Evolutionary conservation across 2,888 invertebrate species (phyloP).

Genomic region (Melinaea marsaeus): DNA sequence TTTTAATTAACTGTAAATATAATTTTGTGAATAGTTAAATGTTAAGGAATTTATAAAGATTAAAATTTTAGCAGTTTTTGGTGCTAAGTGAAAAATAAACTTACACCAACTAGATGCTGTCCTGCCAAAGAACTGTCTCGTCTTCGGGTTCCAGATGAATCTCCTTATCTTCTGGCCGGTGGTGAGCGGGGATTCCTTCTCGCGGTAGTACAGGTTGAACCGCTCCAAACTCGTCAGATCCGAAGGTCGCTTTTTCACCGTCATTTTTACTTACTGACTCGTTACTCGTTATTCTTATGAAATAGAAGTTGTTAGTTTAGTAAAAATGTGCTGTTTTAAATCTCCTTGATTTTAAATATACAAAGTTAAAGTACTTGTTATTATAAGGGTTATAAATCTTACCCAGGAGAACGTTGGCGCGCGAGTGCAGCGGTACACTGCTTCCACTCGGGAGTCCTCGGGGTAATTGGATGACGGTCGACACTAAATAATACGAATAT

Average conservation of each 20-base stretch:
- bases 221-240: slow-evolving; percentile 78
- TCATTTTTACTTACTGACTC: slow-evolving; percentile 56
- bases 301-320: no score
- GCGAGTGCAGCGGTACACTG: slow-evolving; percentile 40
- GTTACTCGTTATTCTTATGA: neutral
- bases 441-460: slow-evolving; percentile 49
- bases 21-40: no score
- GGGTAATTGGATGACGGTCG: slow-evolving; percentile 52
- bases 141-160: slow-evolving; percentile 87
- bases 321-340: no score
- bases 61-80: neutral
- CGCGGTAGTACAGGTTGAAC: slow-evolving; percentile 81
- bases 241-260: slow-evolving; percentile 74
- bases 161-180: slow-evolving; percentile 78
- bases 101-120: slow-evolving; percentile 91
- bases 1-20: no score
- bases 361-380: neutral
- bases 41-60: no score
- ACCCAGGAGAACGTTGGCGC: slow-evolving; percentile 14
- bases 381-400: slow-evolving; percentile 8
- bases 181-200: slow-evolving; percentile 79
- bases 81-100: slow-evolving; percentile 50
- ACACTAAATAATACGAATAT: slow-evolving; percentile 28
- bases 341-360: neutral
- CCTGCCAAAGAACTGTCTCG: slow-evolving; percentile 85